Evolutionary conservation across 2,888 invertebrate genomes (phyloP).

Genomic region (Gastrophysa polygoni): DNA sequence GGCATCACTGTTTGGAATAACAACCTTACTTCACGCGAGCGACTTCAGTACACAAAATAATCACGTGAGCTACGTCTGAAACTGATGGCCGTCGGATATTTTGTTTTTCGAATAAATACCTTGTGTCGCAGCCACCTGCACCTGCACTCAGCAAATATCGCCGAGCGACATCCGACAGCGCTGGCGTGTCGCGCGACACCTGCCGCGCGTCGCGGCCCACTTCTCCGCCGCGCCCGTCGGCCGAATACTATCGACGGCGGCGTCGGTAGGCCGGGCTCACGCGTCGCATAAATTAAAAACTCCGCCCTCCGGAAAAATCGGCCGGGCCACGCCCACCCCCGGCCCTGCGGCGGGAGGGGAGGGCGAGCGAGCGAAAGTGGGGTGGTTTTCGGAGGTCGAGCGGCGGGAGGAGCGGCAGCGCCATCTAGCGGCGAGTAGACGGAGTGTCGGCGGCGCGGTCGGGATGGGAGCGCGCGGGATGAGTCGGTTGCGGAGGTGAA

Average conservation of each 20-base stretch:
- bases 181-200: no score
- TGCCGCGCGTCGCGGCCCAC: neutral
- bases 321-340: conserved; percentile 49
- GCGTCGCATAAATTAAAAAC: conserved; percentile 55
- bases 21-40: no score
- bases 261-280: conserved; percentile 51
- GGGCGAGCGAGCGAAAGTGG: conserved; percentile 35
- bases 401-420: conserved; percentile 22
- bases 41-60: no score
- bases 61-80: no score
- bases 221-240: conserved; percentile 36
- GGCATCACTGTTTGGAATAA: no score
- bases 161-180: neutral
- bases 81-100: no score
- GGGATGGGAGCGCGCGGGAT: neutral
- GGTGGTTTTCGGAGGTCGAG: conserved; percentile 28
- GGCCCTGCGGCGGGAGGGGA: conserved; percentile 38
- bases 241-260: conserved; percentile 40
- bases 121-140: neutral
- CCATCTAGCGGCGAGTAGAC: conserved; percentile 37
- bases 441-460: neutral
- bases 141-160: neutral
- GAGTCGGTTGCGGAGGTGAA: neutral
- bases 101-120: no score
- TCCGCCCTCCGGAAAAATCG: conserved; percentile 55